A percentile compares a stretch with the other conserved stretches of the same genome.
Conservation (phyloP, 2,797 vertebrate species). For the Macrochelys suwanniensis region DNA sequence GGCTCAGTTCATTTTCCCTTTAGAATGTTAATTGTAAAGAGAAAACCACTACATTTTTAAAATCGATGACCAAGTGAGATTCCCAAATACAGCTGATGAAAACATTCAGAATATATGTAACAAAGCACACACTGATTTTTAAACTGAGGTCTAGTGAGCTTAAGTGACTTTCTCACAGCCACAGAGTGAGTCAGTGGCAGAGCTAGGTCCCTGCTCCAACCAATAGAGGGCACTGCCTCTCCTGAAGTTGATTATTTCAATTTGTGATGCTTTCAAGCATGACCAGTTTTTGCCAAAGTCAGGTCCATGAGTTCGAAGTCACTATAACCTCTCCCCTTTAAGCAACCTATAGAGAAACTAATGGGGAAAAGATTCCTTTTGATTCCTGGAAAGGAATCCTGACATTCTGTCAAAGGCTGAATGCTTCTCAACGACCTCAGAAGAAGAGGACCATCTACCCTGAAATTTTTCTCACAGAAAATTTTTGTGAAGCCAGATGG, state of each 20-base stretch:
- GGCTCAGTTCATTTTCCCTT: not conserved
- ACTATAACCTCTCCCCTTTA: not conserved
- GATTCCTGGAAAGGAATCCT: not conserved
- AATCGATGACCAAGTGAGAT: not conserved
- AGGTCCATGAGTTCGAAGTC: rapidly evolving
- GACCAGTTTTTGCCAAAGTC: not conserved
- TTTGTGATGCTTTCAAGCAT: not conserved
- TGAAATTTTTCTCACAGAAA: slow-evolving; percentile 31
- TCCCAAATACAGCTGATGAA: not conserved
- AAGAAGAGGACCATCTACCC: not conserved
- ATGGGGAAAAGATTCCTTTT: not conserved
- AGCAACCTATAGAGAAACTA: not conserved
- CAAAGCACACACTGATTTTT: not conserved
- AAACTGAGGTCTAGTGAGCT: not conserved
- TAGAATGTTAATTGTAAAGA: slow-evolving; percentile 17
- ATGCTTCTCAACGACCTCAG: not conserved
- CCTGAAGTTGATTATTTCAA: not conserved
- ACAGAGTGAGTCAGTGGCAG: not conserved
- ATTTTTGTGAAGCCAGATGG: not conserved
- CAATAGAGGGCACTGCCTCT: not conserved
- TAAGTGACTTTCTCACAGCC: not conserved
- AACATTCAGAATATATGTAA: not conserved
- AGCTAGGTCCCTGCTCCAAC: not conserved
- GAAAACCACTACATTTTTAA: not conserved
- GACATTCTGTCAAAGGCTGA: not conserved